Evolutionary conservation across 92 coral and sea anemone genomes (phyloP).

Genomic region (Zoanthus sansibaricus): DNA sequence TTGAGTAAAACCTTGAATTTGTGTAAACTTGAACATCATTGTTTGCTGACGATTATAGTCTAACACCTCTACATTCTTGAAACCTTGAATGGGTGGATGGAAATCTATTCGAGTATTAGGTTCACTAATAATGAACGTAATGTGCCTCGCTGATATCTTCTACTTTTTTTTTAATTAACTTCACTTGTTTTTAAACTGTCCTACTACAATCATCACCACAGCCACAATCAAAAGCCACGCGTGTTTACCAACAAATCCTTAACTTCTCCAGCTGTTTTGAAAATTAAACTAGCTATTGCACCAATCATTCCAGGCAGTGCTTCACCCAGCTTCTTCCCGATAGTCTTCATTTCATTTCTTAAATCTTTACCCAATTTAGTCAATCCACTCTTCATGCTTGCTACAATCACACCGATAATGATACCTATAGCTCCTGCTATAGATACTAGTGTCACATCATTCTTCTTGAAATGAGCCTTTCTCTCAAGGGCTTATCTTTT

Average conservation of each 20-base stretch:
- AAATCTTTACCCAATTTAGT: conserved; percentile 56
- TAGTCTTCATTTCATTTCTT: conserved; percentile 53
- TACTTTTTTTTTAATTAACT: not conserved
- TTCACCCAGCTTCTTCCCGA: conserved; percentile 53
- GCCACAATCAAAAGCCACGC: conserved; percentile 63
- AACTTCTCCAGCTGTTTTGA: conserved; percentile 62
- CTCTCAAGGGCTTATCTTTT: too few species aligned
- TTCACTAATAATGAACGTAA: too few species aligned
- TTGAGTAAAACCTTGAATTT: too few species aligned
- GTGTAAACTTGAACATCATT: too few species aligned
- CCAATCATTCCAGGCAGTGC: conserved; percentile 64
- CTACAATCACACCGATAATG: conserved; percentile 57
- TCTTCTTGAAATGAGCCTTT: conserved; percentile 37
- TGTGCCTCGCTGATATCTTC: not conserved
- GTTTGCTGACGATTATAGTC: not conserved
- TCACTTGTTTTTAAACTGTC: conserved; percentile 40
- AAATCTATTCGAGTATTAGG: not conserved
- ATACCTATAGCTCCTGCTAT: conserved; percentile 55
- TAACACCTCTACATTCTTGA: not conserved
- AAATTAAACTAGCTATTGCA: conserved; percentile 62
- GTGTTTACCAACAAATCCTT: conserved; percentile 50
- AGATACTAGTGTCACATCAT: conserved; percentile 53
- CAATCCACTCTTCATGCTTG: conserved; percentile 43
- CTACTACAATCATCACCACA: conserved; percentile 43
- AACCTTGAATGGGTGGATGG: not conserved